Conservation (phyloP, 1,140 invertebrate genomes). For the Cotesia glomerata region DNA sequence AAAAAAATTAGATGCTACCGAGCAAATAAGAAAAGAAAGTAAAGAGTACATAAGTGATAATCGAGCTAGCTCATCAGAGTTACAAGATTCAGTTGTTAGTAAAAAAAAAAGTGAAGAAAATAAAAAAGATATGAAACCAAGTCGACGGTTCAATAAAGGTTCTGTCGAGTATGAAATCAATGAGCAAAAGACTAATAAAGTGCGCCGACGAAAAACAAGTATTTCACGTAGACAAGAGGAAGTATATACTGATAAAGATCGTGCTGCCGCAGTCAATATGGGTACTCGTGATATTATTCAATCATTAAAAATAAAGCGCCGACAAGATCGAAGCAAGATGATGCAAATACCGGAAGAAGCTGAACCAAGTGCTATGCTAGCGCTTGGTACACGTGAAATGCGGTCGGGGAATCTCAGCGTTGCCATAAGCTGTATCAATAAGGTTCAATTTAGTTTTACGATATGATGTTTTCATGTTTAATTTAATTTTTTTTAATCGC, state of each 20-base stretch:
- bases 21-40: constrained; percentile 26
- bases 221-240: constrained; percentile 68
- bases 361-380: constrained; percentile 75
- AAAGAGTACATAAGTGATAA: constrained; percentile 23
- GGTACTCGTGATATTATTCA: constrained; percentile 84
- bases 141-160: constrained; percentile 44
- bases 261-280: constrained; percentile 86
- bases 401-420: constrained; percentile 72
- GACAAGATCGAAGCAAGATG: constrained; percentile 75
- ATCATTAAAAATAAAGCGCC: constrained; percentile 79
- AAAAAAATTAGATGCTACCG: constrained; percentile 18
- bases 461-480: not conserved
- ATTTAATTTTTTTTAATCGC: not conserved
- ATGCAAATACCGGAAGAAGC: constrained; percentile 80
- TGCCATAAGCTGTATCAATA: constrained; percentile 78
- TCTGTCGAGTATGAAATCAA: constrained; percentile 56
- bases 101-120: constrained; percentile 23
- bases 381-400: constrained; percentile 77
- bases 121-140: constrained; percentile 43
- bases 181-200: constrained; percentile 64
- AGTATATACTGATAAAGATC: constrained; percentile 87
- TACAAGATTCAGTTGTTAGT: constrained; percentile 25
- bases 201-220: constrained; percentile 51
- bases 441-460: constrained; percentile 64
- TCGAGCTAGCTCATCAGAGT: constrained; percentile 19